Evolutionary conservation across 2,888 invertebrate genomes (phyloP), one percentile per base, ranked within the genome.

Genomic region (Augiades crinisus): DNA sequence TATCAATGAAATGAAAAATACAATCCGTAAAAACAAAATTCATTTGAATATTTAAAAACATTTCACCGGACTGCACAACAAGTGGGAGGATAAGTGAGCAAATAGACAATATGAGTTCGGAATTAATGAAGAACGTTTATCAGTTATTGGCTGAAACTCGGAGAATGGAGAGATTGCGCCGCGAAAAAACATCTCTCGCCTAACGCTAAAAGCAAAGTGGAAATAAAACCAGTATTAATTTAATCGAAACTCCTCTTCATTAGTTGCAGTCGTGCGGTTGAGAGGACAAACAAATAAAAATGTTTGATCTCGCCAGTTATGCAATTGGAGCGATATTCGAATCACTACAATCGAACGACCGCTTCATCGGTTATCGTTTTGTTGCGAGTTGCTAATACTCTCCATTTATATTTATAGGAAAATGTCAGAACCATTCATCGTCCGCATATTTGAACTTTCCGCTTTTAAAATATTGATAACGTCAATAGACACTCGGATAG

Each of bases 211-310:
- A 75, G 68, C 72, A 68, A 75, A 77, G 67, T 67, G 70, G 67
- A 74, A 79, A 83, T 79, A 80, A 81, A 85, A 79, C 70, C 68
- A 59, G 71, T 76, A 81, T 84, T 83, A 82, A 86, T 81, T 86
- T 81, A 82, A 86, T 84, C 75, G 80, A 84, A 80, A 81, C 76
- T 79, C 68, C 81, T 81, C 85, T 87, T 87, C 85, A 87, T 86
- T 87, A 86, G 84, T 84, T 84, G 74, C 81, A 81, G 72, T 68
- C 70, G 73, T 79, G 78, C 79, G 84, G 85, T 80, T 78, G 80
- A 81, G 69, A 80, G 81, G 73, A 77, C 80, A 86, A 81, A 80
- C 81, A 84, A 84, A 85, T 85, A 85, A 83, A 84, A 85, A 83
- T 84, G 81, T 83, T 85, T 85, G 85, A 87, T 86, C 83, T 79